Conservation (phyloP, 2,888 invertebrate species). For the Exephanes ischioxanthus region DNA sequence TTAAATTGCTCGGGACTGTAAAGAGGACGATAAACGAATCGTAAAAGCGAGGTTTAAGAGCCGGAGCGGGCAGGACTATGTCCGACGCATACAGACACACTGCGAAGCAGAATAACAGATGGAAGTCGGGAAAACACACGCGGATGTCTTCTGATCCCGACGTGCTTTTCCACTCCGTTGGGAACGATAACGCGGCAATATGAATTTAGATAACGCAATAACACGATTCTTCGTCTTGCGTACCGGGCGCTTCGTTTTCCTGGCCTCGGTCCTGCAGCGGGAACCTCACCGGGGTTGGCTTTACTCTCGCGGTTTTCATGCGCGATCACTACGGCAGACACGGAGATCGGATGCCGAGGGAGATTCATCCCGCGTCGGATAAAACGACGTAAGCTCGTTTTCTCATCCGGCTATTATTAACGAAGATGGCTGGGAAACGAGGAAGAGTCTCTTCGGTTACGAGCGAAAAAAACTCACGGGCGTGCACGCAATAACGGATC, state of each 20-base stretch:
- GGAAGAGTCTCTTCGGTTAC: slow-evolving; percentile 18
- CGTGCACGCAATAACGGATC: slow-evolving; percentile 18
- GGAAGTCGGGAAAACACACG: slow-evolving; percentile 24
- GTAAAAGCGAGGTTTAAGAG: slow-evolving; percentile 74
- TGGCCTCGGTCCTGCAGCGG: not conserved
- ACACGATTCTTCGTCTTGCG: slow-evolving; percentile 53
- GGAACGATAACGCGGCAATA: slow-evolving; percentile 71
- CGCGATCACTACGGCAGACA: not conserved
- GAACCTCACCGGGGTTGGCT: not conserved
- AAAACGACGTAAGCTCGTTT: slow-evolving; percentile 39
- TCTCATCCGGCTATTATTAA: slow-evolving; percentile 27
- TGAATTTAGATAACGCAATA: slow-evolving; percentile 77
- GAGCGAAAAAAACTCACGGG: slow-evolving; percentile 5
- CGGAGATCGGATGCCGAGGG: not conserved
- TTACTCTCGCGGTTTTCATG: not conserved
- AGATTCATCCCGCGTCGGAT: slow-evolving; percentile 31
- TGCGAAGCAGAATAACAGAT: not conserved
- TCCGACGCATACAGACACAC: slow-evolving; percentile 15
- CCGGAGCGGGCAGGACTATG: slow-evolving; percentile 37
- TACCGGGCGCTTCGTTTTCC: not conserved
- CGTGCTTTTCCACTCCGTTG: slow-evolving; percentile 64
- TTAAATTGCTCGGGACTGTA: slow-evolving; percentile 72
- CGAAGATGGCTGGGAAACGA: slow-evolving; percentile 13
- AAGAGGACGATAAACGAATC: slow-evolving; percentile 77
- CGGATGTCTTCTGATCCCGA: not conserved